These are phyloP conservation scores for Saimiri boliviensis DNA, from an alignment of 2,113 vertebrate species.

Conservation along the genomic window DNA sequence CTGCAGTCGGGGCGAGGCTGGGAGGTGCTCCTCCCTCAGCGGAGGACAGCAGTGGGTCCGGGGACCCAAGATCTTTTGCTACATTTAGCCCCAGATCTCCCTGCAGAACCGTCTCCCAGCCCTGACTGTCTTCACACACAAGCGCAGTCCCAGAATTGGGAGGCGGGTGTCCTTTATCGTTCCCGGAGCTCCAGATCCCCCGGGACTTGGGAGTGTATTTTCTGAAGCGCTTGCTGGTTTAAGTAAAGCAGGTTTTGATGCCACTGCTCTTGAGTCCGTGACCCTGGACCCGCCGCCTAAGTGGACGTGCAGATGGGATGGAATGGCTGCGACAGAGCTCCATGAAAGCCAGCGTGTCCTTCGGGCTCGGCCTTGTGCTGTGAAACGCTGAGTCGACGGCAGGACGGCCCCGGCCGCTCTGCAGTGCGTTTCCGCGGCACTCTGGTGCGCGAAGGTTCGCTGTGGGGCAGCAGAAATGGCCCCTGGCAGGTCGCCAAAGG, in stretches of 20 bases:
- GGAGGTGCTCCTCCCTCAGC: accelerated
- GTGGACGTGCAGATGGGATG: accelerated
- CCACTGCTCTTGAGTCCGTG: neutral
- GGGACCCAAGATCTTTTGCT: accelerated
- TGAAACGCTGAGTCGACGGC: neutral
- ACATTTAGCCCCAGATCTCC: accelerated
- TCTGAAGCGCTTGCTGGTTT: neutral
- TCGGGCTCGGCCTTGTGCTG: accelerated
- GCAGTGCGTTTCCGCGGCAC: neutral
- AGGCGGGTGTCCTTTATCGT: accelerated
- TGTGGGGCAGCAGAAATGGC: neutral
- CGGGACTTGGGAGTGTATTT: neutral
- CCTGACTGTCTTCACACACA: accelerated
- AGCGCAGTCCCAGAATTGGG: accelerated
- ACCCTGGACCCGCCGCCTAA: neutral
- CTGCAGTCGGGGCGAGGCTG: neutral
- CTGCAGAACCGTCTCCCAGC: accelerated
- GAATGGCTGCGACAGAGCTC: neutral
- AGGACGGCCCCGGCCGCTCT: neutral
- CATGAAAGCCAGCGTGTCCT: accelerated
- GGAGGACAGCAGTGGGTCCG: accelerated
- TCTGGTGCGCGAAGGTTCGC: neutral
- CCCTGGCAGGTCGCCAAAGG: neutral
- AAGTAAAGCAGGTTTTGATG: neutral
- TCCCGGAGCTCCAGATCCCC: neutral